phyloP scores from a whole-genome alignment of 2,888 invertebrate species.

The Rhodophaea formosa region DNA sequence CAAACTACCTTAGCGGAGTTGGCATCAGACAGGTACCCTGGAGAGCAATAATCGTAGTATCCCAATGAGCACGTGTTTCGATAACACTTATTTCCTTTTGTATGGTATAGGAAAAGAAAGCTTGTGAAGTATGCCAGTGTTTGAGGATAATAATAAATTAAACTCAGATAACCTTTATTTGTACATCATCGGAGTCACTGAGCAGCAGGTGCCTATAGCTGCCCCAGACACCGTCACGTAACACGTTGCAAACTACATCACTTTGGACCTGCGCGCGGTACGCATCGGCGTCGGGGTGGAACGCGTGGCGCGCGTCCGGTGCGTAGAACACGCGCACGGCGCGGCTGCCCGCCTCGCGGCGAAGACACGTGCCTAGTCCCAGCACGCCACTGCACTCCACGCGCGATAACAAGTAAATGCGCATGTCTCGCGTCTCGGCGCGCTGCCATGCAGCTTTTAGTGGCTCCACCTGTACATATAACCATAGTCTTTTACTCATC shows the following conservation, averaged over 20 bases:
- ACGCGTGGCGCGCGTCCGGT: constrained; percentile 83
- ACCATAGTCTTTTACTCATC: no score
- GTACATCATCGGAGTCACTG: constrained; percentile 63
- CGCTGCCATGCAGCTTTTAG: constrained; percentile 88
- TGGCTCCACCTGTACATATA: constrained; percentile 79
- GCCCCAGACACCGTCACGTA: constrained; percentile 92
- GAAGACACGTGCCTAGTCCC: constrained; percentile 94
- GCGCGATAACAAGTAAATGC: constrained; percentile 86
- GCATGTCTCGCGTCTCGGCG: constrained; percentile 80
- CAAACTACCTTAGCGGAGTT: no score
- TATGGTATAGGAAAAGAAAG: no score
- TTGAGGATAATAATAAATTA: no score
- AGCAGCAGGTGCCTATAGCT: constrained; percentile 90
- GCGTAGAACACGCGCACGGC: constrained; percentile 87
- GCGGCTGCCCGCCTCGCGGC: constrained; percentile 91
- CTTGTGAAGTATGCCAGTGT: no score
- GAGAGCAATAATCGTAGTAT: no score
- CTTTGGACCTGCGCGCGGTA: constrained; percentile 84
- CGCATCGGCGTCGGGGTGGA: constrained; percentile 77
- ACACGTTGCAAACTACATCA: constrained; percentile 93
- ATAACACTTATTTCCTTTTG: no score
- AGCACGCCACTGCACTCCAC: constrained; percentile 88
- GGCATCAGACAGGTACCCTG: no score
- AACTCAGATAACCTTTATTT: constrained; percentile 73
- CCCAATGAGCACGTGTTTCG: no score